Conservation (phyloP, 2,113 vertebrate species). For the Cochlearius cochlearius region DNA sequence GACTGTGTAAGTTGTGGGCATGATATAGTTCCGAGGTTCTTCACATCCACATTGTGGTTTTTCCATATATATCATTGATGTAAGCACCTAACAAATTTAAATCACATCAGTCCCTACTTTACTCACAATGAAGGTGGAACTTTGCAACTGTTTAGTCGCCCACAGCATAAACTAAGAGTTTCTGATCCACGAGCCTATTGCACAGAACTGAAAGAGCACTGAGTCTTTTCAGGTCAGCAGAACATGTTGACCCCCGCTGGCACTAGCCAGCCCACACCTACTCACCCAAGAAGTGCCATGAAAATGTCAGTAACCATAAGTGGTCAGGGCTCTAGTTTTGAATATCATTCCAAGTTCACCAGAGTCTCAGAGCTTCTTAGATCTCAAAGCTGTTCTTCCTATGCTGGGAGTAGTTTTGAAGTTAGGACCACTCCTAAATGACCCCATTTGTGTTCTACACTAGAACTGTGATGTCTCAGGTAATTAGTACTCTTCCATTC, state of each 20-base stretch:
- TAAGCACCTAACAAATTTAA: background rate
- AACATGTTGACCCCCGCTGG: background rate
- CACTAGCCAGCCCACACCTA: background rate
- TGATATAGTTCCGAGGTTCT: background rate
- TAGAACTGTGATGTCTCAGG: background rate
- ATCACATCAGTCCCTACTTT: background rate
- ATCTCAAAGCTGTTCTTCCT: background rate
- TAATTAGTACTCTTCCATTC: background rate
- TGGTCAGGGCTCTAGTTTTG: background rate
- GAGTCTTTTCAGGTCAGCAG: background rate
- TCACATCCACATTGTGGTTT: background rate
- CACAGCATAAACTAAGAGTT: background rate
- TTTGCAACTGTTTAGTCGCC: background rate
- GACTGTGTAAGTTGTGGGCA: background rate
- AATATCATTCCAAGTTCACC: background rate
- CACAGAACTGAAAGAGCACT: background rate
- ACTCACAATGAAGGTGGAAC: background rate
- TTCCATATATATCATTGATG: background rate
- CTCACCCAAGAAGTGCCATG: background rate
- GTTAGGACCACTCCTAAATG: background rate
- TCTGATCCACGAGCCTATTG: background rate
- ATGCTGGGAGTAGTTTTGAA: background rate
- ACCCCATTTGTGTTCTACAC: background rate
- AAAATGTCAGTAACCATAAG: background rate
- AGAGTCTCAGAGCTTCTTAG: background rate